Evolutionary conservation across 1,140 invertebrate species (phyloP).

Genomic region (Drosophila paulistorum): DNA sequence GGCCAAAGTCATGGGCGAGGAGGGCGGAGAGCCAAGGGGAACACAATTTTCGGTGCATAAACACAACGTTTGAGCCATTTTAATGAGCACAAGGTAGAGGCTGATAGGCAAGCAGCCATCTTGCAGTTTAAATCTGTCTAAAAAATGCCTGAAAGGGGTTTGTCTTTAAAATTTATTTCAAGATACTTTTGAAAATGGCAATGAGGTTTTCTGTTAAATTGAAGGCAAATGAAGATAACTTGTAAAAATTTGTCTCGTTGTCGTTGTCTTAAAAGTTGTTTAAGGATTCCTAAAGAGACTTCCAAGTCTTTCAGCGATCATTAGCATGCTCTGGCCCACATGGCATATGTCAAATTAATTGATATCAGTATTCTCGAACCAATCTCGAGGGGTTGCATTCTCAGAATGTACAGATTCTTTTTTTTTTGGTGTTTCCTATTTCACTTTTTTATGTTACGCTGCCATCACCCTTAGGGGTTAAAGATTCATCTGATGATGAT

Average conservation of each 20-base stretch:
- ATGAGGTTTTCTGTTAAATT: too few species aligned
- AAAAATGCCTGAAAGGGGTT: conserved; percentile 1
- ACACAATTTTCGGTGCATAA: conserved; percentile 62
- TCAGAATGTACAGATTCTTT: conserved; percentile 31
- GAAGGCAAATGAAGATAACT: too few species aligned
- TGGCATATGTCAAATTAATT: conserved; percentile 41
- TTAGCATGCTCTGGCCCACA: too few species aligned
- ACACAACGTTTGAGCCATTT: conserved; percentile 74
- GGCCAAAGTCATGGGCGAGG: background rate
- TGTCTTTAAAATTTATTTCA: background rate
- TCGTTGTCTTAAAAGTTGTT: too few species aligned
- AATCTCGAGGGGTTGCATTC: conserved; percentile 12
- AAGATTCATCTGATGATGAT: background rate
- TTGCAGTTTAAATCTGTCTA: background rate
- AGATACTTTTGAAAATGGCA: background rate
- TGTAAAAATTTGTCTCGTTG: too few species aligned
- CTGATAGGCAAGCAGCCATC: background rate
- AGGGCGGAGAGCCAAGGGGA: conserved; percentile 17
- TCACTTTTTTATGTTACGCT: conserved; percentile 37
- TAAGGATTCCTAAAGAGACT: too few species aligned
- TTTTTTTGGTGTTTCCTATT: background rate
- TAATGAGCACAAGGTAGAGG: conserved; percentile 49
- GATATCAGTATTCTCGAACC: conserved; percentile 39
- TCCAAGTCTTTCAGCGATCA: too few species aligned
- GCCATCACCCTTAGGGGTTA: conserved; percentile 16